These are phyloP conservation scores for Leucoma salicis DNA, from an alignment of 2,888 invertebrate genomes.

Conservation along the genomic window DNA sequence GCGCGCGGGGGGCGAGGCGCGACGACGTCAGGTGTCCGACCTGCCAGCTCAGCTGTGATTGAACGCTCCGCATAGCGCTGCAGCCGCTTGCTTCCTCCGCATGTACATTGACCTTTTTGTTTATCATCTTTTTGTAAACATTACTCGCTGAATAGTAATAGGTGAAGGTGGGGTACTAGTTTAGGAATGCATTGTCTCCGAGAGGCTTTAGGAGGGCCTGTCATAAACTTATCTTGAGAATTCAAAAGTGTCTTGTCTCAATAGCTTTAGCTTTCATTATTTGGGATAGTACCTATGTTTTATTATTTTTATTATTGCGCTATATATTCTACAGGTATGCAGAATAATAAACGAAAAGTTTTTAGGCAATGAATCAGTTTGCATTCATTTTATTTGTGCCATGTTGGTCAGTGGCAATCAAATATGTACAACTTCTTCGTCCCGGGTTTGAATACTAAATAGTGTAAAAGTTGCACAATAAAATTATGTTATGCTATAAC, in stretches of 20 bases:
- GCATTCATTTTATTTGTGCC: too few relatives aligned
- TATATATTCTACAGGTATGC: too few relatives aligned
- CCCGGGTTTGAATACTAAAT: too few relatives aligned
- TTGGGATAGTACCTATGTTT: neutral
- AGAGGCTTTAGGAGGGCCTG: conserved; percentile 3
- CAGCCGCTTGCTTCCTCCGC: conserved; percentile 54
- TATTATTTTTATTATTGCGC: too few relatives aligned
- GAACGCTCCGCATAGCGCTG: conserved; percentile 64
- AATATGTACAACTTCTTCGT: too few relatives aligned
- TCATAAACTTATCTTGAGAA: conserved; percentile 14
- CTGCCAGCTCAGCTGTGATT: conserved; percentile 45
- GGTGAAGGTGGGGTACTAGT: conserved; percentile 10
- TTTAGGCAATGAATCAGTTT: too few relatives aligned
- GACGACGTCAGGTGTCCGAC: conserved; percentile 77
- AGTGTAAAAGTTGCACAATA: too few relatives aligned
- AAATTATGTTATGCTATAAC: too few relatives aligned
- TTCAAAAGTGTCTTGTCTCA: neutral
- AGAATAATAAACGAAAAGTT: too few relatives aligned
- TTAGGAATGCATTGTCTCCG: conserved; percentile 23
- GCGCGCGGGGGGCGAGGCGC: conserved; percentile 39
- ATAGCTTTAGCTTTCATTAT: neutral
- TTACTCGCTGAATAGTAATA: conserved; percentile 32
- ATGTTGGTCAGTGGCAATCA: too few relatives aligned
- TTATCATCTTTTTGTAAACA: conserved; percentile 63
- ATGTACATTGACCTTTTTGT: conserved; percentile 77